These are phyloP conservation scores for Myodes glareolus DNA, from an alignment of 2,113 vertebrate genomes.

Conservation along the genomic window DNA sequence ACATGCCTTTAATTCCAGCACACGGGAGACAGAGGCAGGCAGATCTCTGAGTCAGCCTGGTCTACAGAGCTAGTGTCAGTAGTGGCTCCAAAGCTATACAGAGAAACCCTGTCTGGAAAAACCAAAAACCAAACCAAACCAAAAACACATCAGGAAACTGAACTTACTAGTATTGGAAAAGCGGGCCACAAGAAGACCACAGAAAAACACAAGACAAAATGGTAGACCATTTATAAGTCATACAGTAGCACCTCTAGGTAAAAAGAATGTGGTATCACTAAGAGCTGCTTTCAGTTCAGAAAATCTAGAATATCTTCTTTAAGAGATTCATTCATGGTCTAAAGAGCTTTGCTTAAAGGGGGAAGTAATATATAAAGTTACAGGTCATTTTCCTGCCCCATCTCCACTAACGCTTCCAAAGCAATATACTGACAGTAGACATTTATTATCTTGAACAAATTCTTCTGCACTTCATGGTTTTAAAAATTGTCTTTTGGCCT, in stretches of 20 bases:
- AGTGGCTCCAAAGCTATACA: too few species aligned
- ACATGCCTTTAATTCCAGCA: too few species aligned
- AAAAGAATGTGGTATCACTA: background rate
- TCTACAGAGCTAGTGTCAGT: too few species aligned
- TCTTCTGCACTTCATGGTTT: background rate
- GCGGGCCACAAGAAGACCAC: too few species aligned
- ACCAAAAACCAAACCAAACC: too few species aligned
- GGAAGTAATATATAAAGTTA: background rate
- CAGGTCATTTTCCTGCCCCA: background rate
- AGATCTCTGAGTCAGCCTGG: too few species aligned
- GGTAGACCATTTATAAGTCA: background rate
- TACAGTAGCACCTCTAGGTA: background rate
- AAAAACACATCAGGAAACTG: too few species aligned
- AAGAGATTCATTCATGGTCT: background rate
- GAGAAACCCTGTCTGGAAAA: too few species aligned
- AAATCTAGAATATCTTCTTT: conserved; percentile 4
- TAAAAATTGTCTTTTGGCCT: background rate
- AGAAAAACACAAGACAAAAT: background rate
- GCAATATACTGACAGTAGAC: background rate
- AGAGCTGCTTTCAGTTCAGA: background rate
- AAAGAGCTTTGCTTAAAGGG: background rate
- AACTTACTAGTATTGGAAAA: too few species aligned
- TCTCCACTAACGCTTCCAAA: background rate
- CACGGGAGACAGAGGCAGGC: too few species aligned
- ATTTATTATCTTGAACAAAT: background rate